Base-by-base conservation (phyloP, 2,797 vertebrate species). In the Pangasius larnaudii region DNA sequence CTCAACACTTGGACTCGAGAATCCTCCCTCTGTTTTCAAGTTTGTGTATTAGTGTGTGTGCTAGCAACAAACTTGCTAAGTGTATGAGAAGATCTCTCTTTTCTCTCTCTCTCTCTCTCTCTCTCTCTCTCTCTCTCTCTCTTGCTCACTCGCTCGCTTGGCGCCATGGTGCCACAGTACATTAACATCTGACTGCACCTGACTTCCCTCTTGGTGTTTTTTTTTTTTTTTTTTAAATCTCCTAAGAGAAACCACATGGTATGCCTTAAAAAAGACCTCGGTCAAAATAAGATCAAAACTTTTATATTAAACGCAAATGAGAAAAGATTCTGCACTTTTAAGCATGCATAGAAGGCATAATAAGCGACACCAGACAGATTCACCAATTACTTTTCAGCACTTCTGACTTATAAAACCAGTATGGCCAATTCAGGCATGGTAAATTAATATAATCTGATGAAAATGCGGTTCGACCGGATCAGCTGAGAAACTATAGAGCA, bases 101-200 rank as follows among this genome's bases (percentile, higher is more conserved):
- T 59, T 18, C 7, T 63, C 27, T 24, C 9, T 33, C 33, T 67
- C 42, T 51, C 19, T 69, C 46, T 19, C 16, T 67, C 61, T 84
- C 42, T 69, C 46, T 19, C 16, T 67, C 61, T 84, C 42, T 51
- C 9, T 67, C 81, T 42, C 22, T 39, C 18, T 59, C 30, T 22
- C 14, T 53, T 0, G 9, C 67, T 85, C 8, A n/a, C 78, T 86
- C 11, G 2, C 24, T 82, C 7, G 0, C 14, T 65, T 1, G 90
- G 91, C 42, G 46, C 92, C 89, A 11, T 33, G 19, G 91, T 92
- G 88, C 92, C 91, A 91, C 8, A 19, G 92, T 84, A 90, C 91
- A 30, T n/a, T 75, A 88, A 89, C 81, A 83, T 77, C 91, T 77
- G 81, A 61, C 67, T 89, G 74, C 88, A 92, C 85, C 84, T 90